Evolutionary conservation across 2,888 invertebrate species (phyloP).

Genomic region (Oscheius sp.): DNA sequence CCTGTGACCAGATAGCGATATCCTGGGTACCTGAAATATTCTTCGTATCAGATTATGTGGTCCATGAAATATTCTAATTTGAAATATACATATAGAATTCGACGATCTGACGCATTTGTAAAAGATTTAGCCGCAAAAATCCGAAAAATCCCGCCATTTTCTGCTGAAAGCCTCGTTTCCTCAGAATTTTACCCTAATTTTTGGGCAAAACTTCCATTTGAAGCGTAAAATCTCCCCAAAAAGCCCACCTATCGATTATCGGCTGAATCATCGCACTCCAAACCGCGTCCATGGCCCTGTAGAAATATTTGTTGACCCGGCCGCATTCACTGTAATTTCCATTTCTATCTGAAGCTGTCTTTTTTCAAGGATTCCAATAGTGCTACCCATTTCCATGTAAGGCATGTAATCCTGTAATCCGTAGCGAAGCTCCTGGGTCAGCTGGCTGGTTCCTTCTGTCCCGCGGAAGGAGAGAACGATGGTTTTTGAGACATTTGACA

Average conservation of each 20-base stretch:
- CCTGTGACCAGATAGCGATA: conserved; percentile 50
- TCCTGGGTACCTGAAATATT: conserved; percentile 42
- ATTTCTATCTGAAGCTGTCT: conserved; percentile 46
- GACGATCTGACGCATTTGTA: too few relatives aligned
- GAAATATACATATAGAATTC: too few relatives aligned
- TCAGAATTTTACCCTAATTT: too few relatives aligned
- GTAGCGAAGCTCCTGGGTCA: conserved; percentile 46
- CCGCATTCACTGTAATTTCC: conserved; percentile 42
- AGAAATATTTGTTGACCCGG: conserved; percentile 53
- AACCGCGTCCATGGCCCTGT: conserved; percentile 50
- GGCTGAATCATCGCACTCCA: conserved; percentile 54
- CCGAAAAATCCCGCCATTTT: too few relatives aligned
- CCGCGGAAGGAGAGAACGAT: conserved; percentile 52
- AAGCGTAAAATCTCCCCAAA: too few relatives aligned
- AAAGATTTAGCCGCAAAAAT: too few relatives aligned
- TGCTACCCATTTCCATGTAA: conserved; percentile 47
- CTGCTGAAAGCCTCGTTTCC: too few relatives aligned
- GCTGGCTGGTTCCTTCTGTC: conserved; percentile 49
- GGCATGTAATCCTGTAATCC: conserved; percentile 47
- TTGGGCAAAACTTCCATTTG: too few relatives aligned
- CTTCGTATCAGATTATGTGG: background rate
- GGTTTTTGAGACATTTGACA: conserved; percentile 44
- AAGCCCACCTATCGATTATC: conserved; percentile 9
- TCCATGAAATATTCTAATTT: too few relatives aligned
- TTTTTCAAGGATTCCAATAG: background rate